Conservation (phyloP, 2,797 vertebrate species). For the Triplophysa bombifrons region DNA sequence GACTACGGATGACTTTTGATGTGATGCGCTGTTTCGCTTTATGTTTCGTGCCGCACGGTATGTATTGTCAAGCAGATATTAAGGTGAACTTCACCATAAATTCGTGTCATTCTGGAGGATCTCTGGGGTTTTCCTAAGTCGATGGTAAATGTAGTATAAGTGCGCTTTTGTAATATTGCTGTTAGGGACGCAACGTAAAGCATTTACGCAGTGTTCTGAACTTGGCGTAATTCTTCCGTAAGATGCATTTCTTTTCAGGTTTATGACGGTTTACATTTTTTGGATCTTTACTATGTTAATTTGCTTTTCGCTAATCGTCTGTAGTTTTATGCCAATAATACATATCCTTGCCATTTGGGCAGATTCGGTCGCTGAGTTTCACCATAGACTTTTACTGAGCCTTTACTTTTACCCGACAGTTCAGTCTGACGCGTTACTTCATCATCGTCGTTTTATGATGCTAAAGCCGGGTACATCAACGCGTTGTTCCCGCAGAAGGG, state of each 20-base stretch:
- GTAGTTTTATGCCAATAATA: conserved; percentile 7
- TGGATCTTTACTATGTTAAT: conserved; percentile 4
- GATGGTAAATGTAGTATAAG: conserved; percentile 23
- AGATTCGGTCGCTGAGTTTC: background rate
- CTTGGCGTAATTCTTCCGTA: conserved; percentile 18
- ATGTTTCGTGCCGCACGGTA: background rate
- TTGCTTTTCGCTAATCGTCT: conserved; percentile 6
- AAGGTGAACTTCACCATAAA: background rate
- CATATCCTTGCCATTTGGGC: conserved; percentile 11
- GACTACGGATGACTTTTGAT: conserved; percentile 30
- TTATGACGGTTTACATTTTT: background rate
- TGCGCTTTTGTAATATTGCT: background rate
- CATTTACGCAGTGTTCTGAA: conserved; percentile 31
- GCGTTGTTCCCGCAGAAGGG: background rate
- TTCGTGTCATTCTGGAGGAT: background rate
- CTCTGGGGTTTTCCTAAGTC: background rate
- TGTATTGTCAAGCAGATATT: background rate
- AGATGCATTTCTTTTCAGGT: background rate
- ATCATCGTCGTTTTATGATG: conserved; percentile 35
- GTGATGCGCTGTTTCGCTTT: conserved; percentile 13
- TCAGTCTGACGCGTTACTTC: conserved; percentile 28
- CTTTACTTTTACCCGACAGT: conserved; percentile 22
- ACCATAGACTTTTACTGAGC: conserved; percentile 20
- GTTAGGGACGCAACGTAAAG: conserved; percentile 8
- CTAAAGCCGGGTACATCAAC: conserved; percentile 13